phyloP scores from a whole-genome alignment of 1,140 invertebrate genomes.

The Potamilus streckersoni region DNA sequence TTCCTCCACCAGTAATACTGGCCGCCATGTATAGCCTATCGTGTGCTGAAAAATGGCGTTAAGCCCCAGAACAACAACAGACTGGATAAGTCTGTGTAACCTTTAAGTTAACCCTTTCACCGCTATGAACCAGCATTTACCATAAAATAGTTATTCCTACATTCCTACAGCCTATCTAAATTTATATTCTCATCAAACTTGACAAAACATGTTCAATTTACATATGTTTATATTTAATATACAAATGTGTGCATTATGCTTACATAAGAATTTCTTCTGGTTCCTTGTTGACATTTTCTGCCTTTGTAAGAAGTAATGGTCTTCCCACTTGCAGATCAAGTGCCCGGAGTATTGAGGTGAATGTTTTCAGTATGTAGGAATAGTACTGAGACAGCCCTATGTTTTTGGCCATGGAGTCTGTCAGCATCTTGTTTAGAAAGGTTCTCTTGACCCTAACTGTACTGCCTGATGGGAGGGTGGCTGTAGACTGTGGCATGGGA shows the following conservation, averaged over 20 bases:
- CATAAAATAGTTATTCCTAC: no score
- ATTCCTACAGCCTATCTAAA: no score
- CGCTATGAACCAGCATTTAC: no score
- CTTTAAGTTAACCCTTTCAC: no score
- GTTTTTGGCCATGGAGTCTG: constrained; percentile 90
- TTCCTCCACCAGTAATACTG: no score
- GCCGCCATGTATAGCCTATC: no score
- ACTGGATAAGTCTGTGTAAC: no score
- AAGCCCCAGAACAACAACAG: no score
- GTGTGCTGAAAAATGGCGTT: no score
- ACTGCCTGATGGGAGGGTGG: constrained; percentile 93
- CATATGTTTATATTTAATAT: no score
- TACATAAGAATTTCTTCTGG: constrained; percentile 93
- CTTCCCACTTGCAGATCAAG: constrained; percentile 97
- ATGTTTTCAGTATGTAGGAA: constrained; percentile 92
- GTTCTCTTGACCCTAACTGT: constrained; percentile 95
- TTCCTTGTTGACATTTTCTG: constrained; percentile 96
- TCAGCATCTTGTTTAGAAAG: constrained; percentile 65
- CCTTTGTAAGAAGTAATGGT: constrained; percentile 94
- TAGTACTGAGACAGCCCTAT: constrained; percentile 98
- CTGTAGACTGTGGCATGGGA: constrained; percentile 95
- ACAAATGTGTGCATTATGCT: constrained; percentile 23
- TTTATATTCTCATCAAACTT: no score
- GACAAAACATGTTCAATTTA: no score
- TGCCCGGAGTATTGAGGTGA: constrained; percentile 95